Conservation (phyloP, 2,797 vertebrate species). For the Danio choprae region DNA sequence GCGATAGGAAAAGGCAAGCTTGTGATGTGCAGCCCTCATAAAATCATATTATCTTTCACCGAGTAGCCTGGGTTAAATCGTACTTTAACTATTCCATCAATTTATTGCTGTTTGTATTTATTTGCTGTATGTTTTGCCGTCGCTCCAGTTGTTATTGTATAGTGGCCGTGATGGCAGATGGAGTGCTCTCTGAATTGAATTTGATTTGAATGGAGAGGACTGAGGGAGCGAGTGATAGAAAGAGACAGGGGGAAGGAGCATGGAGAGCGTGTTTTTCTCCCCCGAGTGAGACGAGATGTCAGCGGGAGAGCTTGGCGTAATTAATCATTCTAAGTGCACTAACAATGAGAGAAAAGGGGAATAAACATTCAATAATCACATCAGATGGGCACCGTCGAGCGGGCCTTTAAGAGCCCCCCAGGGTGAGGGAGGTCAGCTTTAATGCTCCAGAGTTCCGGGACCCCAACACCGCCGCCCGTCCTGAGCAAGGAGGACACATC, state of each 20-base stretch:
- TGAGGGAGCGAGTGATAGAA: constrained; percentile 64
- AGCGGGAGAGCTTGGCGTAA: constrained; percentile 60
- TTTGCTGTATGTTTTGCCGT: constrained; percentile 58
- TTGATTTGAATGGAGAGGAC: constrained; percentile 74
- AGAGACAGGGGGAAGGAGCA: constrained; percentile 61
- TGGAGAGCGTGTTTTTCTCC: constrained; percentile 64
- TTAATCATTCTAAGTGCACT: constrained; percentile 69
- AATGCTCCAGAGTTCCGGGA: neutral
- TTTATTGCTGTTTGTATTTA: constrained; percentile 60
- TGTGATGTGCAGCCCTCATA: constrained; percentile 21
- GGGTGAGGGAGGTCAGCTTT: constrained; percentile 31
- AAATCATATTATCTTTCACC: constrained; percentile 44
- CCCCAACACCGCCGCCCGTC: neutral
- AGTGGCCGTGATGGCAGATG: constrained; percentile 58
- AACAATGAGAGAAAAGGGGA: constrained; percentile 70
- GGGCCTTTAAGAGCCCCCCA: constrained; percentile 37
- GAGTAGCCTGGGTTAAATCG: constrained; percentile 7
- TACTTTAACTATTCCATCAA: constrained; percentile 39
- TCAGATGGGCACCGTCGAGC: constrained; percentile 31
- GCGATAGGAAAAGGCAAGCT: constrained; percentile 29
- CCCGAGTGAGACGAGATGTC: constrained; percentile 68
- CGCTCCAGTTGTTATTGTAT: constrained; percentile 51
- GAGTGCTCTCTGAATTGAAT: constrained; percentile 67
- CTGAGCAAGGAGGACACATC: constrained; percentile 29
- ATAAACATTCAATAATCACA: constrained; percentile 67